A percentile compares a stretch with the other conserved stretches of the same genome.
These are phyloP conservation scores for Morinoia aosen DNA, from an alignment of 2,888 invertebrate genomes.

Conservation along the genomic window DNA sequence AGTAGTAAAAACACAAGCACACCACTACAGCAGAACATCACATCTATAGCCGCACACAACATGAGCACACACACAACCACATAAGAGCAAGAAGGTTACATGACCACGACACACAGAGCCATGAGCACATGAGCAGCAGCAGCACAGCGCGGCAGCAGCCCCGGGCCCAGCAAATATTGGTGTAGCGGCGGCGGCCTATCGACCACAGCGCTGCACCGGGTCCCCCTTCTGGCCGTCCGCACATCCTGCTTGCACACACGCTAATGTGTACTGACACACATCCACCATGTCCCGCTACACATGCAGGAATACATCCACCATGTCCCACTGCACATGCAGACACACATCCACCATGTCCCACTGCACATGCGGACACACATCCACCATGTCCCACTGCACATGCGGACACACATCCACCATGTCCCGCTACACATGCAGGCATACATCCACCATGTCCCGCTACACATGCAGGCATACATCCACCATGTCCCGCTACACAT, in stretches of 20 bases:
- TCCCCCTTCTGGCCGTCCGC: background rate
- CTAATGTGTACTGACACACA: background rate
- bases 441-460: background rate
- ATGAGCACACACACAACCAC: background rate
- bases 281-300: background rate
- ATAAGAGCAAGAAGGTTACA: background rate
- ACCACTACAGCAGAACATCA: background rate
- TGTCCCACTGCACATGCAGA: too few relatives aligned
- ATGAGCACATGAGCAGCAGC: background rate
- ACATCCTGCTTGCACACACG: background rate
- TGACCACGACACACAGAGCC: background rate
- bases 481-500: background rate
- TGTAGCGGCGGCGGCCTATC: constrained; percentile 1
- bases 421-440: too few relatives aligned
- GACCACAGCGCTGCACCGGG: background rate
- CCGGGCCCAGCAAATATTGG: constrained; percentile 12
- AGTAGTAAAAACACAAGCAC: background rate
- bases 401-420: too few relatives aligned
- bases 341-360: background rate
- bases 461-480: background rate
- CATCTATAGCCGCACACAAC: too few relatives aligned
- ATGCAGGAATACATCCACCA: too few relatives aligned
- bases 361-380: background rate
- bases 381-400: background rate
- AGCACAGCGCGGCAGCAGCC: background rate